Conservation (phyloP, 2,113 vertebrate species). For the Hippopotamus amphibius region DNA sequence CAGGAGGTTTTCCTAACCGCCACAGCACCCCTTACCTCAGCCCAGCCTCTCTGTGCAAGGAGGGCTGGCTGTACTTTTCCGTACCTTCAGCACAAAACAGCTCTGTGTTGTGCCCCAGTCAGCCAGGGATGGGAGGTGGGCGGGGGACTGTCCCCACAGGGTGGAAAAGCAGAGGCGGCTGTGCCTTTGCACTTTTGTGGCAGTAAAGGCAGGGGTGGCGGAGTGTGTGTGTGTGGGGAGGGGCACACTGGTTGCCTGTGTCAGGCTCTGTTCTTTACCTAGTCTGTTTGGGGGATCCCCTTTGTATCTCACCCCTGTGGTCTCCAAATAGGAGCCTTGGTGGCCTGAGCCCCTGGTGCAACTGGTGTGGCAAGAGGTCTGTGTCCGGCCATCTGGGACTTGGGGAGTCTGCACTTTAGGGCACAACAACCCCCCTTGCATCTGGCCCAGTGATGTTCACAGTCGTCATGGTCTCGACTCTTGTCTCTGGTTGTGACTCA, state of each 20-base stretch:
- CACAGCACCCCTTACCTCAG: not conserved
- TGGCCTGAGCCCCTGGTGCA: not conserved
- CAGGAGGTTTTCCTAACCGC: not conserved
- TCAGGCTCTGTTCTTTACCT: not conserved
- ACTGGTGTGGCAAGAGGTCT: not conserved
- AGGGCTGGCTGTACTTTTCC: slow-evolving; percentile 75
- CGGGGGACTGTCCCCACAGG: fast-evolving
- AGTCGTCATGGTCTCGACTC: not conserved
- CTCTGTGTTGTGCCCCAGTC: not conserved
- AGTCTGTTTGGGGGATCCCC: not conserved
- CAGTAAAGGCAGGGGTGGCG: not conserved
- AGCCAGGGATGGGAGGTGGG: not conserved
- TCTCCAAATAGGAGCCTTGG: not conserved
- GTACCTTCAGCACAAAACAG: slow-evolving; percentile 37
- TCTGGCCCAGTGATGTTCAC: not conserved
- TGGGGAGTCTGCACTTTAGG: too few relatives aligned
- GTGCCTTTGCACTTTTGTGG: not conserved
- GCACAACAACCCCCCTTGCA: not conserved
- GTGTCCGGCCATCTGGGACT: not conserved
- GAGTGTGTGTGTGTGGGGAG: not conserved
- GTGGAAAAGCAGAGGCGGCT: not conserved
- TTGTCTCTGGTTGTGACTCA: not conserved
- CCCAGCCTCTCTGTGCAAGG: not conserved
- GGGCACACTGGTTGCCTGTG: fast-evolving
- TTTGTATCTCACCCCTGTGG: not conserved